These are phyloP conservation scores for Eumerus sabulonum DNA, from an alignment of 2,888 invertebrate genomes.

Conservation along the genomic window DNA sequence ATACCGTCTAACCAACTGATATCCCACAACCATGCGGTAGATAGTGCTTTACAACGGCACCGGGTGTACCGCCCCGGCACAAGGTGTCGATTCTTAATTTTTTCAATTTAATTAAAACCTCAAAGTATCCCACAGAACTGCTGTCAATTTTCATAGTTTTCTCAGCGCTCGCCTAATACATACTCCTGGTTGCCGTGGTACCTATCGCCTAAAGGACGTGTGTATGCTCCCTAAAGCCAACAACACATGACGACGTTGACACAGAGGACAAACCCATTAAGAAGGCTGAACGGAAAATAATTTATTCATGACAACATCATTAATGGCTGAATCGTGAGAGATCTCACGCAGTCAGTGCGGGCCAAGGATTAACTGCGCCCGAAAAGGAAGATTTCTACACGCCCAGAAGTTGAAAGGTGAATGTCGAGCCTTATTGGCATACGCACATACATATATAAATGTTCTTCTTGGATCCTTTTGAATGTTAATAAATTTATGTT, in stretches of 20 bases:
- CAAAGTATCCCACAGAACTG: slow-evolving; percentile 64
- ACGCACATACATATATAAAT: slow-evolving; percentile 45
- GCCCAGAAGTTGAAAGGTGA: slow-evolving; percentile 45
- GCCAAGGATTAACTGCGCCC: slow-evolving; percentile 56
- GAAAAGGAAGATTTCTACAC: slow-evolving; percentile 28
- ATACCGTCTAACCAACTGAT: slow-evolving; percentile 25
- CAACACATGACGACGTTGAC: slow-evolving; percentile 4
- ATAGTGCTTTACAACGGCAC: slow-evolving; percentile 11
- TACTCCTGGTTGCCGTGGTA: slow-evolving; percentile 3
- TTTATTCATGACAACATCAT: slow-evolving; percentile 69
- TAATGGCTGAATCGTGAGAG: slow-evolving; percentile 67
- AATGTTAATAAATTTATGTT: slow-evolving; percentile 69
- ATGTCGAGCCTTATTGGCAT: slow-evolving; percentile 55
- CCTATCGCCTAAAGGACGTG: no score
- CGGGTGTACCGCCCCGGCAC: slow-evolving; percentile 41
- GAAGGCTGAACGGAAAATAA: slow-evolving; percentile 46
- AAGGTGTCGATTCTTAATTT: slow-evolving; percentile 63
- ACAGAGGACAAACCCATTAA: slow-evolving; percentile 57
- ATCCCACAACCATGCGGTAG: slow-evolving; percentile 44
- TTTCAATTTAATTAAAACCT: slow-evolving; percentile 69
- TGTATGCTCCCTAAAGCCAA: slow-evolving; percentile 18
- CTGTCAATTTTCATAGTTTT: slow-evolving; percentile 54
- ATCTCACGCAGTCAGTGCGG: slow-evolving; percentile 52
- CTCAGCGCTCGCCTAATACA: background rate
- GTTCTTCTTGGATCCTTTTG: slow-evolving; percentile 58